Conservation (phyloP, 2,797 vertebrate species). For the Ctenopoma kingsleyae region DNA sequence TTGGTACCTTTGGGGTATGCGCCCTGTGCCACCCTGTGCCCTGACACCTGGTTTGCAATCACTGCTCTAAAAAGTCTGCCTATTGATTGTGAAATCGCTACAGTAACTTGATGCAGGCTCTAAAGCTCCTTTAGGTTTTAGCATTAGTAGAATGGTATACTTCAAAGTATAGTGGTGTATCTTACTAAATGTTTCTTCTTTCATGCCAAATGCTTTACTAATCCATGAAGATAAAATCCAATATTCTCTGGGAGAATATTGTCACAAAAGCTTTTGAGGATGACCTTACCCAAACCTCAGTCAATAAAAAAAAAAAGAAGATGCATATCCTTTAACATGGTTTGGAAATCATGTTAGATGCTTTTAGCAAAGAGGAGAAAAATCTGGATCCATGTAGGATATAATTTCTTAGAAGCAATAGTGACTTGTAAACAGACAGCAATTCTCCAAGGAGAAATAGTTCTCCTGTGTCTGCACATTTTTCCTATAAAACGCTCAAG, state of each 20-base stretch:
- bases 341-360: conserved; percentile 46
- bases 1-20: background rate
- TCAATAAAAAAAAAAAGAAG: conserved; percentile 67
- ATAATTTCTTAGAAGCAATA: conserved; percentile 27
- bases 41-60: background rate
- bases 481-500: conserved; percentile 17
- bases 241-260: conserved; percentile 67
- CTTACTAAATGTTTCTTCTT: conserved; percentile 56
- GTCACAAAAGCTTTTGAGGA: conserved; percentile 58
- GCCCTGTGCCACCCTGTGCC: too few relatives aligned
- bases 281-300: conserved; percentile 68
- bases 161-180: conserved; percentile 49
- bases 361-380: conserved; percentile 45
- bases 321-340: conserved; percentile 56
- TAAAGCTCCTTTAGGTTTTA: conserved; percentile 25
- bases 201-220: conserved; percentile 60
- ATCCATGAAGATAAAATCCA: conserved; percentile 68
- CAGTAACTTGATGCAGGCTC: conserved; percentile 27
- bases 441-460: conserved; percentile 33
- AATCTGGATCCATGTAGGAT: conserved; percentile 34
- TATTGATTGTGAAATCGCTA: conserved; percentile 22
- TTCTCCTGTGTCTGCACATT: conserved; percentile 19
- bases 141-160: conserved; percentile 15
- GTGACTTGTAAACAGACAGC: conserved; percentile 31
- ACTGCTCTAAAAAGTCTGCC: conserved; percentile 15